Conservation (phyloP, 2,797 vertebrate genomes). For the Sciurus carolinensis region DNA sequence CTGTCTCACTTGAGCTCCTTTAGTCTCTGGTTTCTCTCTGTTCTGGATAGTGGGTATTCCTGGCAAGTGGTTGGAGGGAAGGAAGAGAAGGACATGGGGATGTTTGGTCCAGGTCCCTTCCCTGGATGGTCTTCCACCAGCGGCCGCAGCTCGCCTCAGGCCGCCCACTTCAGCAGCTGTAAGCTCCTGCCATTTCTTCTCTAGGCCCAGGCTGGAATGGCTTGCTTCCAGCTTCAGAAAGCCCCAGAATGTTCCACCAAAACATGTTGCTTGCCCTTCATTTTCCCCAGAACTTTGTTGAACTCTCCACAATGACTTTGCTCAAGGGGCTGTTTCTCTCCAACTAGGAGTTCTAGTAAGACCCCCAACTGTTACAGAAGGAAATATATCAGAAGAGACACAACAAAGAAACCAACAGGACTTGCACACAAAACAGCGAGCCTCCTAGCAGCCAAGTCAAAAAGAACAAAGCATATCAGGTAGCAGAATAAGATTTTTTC, state of each 20-base stretch:
- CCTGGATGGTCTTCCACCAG: not conserved
- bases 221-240: not conserved
- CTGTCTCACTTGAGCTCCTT: not conserved
- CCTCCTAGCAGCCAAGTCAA: not conserved
- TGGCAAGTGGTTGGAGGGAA: not conserved
- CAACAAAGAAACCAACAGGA: not conserved
- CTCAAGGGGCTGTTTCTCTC: not conserved
- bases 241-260: not conserved
- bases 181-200: not conserved
- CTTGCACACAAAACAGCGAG: not conserved
- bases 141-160: too few relatives aligned
- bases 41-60: not conserved
- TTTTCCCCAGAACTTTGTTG: not conserved
- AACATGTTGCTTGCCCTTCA: not conserved
- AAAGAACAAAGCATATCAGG: not conserved
- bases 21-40: not conserved
- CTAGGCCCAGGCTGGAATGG: not conserved
- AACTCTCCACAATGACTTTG: not conserved
- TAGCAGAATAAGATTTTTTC: not conserved
- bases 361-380: not conserved
- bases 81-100: not conserved
- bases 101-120: not conserved
- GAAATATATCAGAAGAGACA: not conserved
- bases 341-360: not conserved
- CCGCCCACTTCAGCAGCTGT: not conserved